Percentiles rank a stretch among this genome's conserved stretches.
Conservation (phyloP, 2,797 vertebrate genomes). For the Lerista edwardsae region DNA sequence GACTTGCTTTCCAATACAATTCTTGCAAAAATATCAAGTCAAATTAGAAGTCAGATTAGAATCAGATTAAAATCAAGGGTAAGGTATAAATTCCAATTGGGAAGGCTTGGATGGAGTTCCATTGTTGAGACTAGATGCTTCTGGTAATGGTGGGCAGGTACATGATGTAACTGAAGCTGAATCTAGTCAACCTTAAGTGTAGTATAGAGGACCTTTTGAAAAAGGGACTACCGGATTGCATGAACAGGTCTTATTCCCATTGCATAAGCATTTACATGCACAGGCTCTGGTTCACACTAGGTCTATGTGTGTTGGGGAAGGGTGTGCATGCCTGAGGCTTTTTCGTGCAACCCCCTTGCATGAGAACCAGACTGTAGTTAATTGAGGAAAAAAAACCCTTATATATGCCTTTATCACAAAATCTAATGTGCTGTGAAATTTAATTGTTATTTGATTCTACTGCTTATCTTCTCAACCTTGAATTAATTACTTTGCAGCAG, state of each 20-base stretch:
- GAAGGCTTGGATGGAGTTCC: neutral
- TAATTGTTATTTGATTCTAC: neutral
- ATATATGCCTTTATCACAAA: neutral
- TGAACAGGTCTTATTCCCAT: neutral
- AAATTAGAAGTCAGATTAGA: no score
- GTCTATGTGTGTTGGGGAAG: neutral
- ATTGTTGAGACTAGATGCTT: neutral
- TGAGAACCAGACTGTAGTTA: neutral
- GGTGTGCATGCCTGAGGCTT: neutral
- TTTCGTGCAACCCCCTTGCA: neutral
- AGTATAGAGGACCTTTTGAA: neutral
- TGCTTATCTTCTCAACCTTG: neutral
- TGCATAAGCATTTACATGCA: neutral
- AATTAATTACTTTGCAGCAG: neutral
- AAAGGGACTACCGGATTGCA: neutral
- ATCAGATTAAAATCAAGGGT: neutral
- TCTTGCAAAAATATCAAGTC: no score
- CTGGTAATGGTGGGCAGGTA: neutral
- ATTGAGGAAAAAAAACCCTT: neutral
- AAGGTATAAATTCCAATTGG: neutral
- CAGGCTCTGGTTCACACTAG: neutral
- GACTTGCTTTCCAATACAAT: no score
- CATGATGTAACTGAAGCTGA: neutral
- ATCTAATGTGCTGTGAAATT: neutral
- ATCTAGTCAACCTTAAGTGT: neutral